Evolutionary conservation across 2,113 vertebrate genomes (phyloP), one percentile per base, ranked within the genome.

Genomic region (Paraplagusia blochii): DNA sequence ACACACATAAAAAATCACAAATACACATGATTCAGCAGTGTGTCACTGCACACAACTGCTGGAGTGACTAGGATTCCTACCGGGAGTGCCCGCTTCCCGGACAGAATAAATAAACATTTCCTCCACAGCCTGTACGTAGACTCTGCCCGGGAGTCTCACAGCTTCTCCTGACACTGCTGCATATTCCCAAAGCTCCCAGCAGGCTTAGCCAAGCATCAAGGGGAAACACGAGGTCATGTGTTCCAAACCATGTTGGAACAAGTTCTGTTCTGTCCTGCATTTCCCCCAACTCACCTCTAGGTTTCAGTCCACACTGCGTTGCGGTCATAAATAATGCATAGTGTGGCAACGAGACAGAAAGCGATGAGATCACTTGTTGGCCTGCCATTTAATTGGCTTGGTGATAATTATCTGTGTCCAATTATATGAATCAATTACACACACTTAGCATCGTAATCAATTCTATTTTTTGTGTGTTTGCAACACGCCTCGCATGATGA

Each of bases 81-180:
- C 40, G 77, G 66, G 75, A 78, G 15, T 48, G 64, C 33, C 42
- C 61, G 70, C 77, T 68, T 66, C 76, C 48, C 62, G 58, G 56
- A 70, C 79, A 58, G 80, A 85, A 82, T 83, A 72, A 75, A 80
- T 77, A 74, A 78, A 75, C 67, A 29, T 66, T 42, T 72, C 76
- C 62, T 77, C 50, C 59, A 40, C 74, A 44, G 68, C 64, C 51
- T 74, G 72, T n/a, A n/a, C n/a, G n/a, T 57, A 63, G 22, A 29
- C 77, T 65, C 78, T 68, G 72, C 79, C 74, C 80, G 82, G 80
- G 75, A 72, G 79, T 60, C 4, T 36, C 44, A 50, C 66, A 76
- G 81, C 79, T 83, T 83, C 81, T 80, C 81, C 83, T 81, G 83
- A 72, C 81, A 79, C 72, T 42, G 72, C 54, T 68, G 63, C 80